A percentile compares a stretch with the other conserved stretches of the same genome.
Conservation (phyloP, 2,113 vertebrate genomes). For the Pedetes capensis region DNA sequence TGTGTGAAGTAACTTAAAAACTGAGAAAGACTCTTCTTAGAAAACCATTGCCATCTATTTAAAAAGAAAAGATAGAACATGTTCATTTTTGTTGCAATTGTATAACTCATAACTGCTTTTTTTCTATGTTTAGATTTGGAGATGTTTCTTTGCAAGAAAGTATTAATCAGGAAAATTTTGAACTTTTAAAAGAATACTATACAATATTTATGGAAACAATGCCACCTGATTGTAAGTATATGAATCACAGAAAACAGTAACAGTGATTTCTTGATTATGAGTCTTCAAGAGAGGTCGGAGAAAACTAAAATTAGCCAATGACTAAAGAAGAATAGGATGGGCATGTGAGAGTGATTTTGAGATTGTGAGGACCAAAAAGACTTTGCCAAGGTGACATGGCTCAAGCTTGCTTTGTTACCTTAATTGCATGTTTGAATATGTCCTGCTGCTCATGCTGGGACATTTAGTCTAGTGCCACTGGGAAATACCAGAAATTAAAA, state of each 20-base stretch:
- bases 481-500: conserved; percentile 20
- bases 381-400: neutral
- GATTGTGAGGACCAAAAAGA: neutral
- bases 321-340: neutral
- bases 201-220: conserved; percentile 92
- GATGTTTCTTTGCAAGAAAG: conserved; percentile 97
- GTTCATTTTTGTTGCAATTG: neutral
- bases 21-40: neutral
- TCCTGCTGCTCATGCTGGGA: neutral
- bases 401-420: neutral
- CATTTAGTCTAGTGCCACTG: neutral
- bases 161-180: conserved; percentile 97
- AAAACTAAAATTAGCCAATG: neutral
- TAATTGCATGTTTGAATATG: neutral
- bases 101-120: neutral
- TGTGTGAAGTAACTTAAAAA: neutral
- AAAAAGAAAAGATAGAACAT: neutral
- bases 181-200: conserved; percentile 94
- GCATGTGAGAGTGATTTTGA: neutral
- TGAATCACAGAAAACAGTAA: neutral
- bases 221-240: conserved; percentile 94
- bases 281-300: neutral
- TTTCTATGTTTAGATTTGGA: conserved; percentile 89
- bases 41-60: neutral
- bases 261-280: conserved; percentile 31